A percentile compares a stretch with the other conserved stretches of the same genome.
Evolutionary conservation across 2,797 vertebrate species (phyloP).

Genomic region (Tolypeutes matacus): DNA sequence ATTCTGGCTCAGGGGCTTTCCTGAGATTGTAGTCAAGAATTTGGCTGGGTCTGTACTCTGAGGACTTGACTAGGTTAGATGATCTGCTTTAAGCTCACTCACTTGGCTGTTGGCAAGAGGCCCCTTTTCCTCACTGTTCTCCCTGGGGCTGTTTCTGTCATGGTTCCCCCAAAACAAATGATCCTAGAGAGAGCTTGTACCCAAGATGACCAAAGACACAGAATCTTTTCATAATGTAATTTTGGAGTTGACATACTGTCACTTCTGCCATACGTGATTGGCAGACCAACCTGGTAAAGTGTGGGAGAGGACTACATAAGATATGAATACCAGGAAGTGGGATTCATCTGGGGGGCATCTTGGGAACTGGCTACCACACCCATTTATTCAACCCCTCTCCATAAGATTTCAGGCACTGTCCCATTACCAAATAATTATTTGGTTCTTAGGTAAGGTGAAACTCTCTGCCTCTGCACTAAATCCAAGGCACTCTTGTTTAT

Average conservation of each 20-base stretch:
- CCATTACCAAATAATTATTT: not conserved
- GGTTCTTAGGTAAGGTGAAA: no score
- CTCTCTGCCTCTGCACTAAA: no score
- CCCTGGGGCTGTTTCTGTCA: not conserved
- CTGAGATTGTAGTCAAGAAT: no score
- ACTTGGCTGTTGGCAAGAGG: not conserved
- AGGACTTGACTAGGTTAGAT: not conserved
- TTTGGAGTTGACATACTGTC: not conserved
- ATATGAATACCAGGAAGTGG: not conserved
- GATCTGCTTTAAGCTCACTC: not conserved
- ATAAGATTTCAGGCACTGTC: not conserved
- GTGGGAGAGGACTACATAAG: not conserved
- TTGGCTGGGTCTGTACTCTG: no score
- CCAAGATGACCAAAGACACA: not conserved
- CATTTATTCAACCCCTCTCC: not conserved
- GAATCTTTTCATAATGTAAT: not conserved
- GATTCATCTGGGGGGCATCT: not conserved
- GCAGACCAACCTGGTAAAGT: not conserved
- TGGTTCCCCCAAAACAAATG: not conserved
- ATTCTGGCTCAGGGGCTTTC: no score
- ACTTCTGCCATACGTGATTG: not conserved
- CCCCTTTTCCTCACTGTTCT: not conserved
- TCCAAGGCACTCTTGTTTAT: no score
- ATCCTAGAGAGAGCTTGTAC: not conserved
- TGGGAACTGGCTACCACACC: not conserved